These are phyloP conservation scores for Lethenteron camtschaticum DNA, from an alignment of 2,113 vertebrate genomes.

Conservation along the genomic window DNA sequence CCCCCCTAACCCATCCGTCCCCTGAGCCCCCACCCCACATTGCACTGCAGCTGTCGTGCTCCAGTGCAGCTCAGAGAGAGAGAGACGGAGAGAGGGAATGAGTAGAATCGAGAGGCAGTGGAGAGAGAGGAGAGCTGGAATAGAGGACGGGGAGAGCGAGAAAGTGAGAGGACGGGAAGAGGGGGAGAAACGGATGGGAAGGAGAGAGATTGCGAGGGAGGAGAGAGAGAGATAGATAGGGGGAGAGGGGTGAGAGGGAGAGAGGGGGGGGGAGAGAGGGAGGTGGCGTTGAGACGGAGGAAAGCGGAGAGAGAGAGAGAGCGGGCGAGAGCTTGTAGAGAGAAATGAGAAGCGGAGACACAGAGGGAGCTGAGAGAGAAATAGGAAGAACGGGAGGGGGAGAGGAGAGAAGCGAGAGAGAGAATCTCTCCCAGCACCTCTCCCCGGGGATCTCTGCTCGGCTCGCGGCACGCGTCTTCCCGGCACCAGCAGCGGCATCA, in stretches of 20 bases:
- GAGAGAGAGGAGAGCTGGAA: background rate
- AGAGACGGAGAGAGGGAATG: background rate
- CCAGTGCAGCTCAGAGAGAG: background rate
- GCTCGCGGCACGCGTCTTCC: too few relatives aligned
- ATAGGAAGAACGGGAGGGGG: background rate
- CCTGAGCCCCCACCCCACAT: background rate
- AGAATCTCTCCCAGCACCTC: background rate
- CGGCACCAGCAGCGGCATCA: too few relatives aligned
- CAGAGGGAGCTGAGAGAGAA: background rate
- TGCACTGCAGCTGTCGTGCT: background rate
- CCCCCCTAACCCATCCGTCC: background rate
- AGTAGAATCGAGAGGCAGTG: background rate
- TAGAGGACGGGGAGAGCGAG: background rate
- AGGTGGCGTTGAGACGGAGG: background rate
- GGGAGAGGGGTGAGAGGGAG: background rate
- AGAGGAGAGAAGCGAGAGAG: background rate
- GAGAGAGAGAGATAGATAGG: background rate
- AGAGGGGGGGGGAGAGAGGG: background rate
- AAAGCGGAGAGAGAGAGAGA: background rate
- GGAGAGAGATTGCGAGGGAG: background rate
- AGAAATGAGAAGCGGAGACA: background rate
- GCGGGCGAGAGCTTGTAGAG: background rate
- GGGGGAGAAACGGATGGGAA: background rate
- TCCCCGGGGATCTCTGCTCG: too few relatives aligned
- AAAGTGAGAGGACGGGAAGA: background rate